Percentiles rank a stretch among this genome's conserved stretches.
These are phyloP conservation scores for Lottia scabra DNA, from an alignment of 2,888 invertebrate genomes.

Conservation along the genomic window DNA sequence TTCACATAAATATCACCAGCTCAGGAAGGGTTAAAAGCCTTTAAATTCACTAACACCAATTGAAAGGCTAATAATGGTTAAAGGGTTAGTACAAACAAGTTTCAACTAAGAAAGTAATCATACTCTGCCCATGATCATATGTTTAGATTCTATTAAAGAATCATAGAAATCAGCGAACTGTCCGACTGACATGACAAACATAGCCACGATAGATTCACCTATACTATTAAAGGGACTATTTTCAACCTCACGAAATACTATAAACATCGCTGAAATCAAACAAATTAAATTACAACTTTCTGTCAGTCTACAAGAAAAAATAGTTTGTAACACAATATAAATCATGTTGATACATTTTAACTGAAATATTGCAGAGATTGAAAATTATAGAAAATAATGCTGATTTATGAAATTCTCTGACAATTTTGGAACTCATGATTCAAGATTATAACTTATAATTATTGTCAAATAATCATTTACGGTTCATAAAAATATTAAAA, in stretches of 20 bases:
- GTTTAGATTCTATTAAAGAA: conserved; percentile 88
- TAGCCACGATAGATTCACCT: conserved; percentile 94
- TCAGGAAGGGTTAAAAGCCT: too few relatives aligned
- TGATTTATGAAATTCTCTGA: neutral
- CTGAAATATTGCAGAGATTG: too few relatives aligned
- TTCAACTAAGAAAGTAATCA: conserved; percentile 10
- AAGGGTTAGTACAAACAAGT: too few relatives aligned
- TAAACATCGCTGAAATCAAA: conserved; percentile 67
- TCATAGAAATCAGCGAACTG: conserved; percentile 96
- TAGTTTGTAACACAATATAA: too few relatives aligned
- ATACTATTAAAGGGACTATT: conserved; percentile 74
- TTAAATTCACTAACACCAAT: too few relatives aligned
- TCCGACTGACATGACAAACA: conserved; percentile 98
- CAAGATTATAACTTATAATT: too few relatives aligned
- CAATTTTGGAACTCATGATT: too few relatives aligned
- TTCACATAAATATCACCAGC: too few relatives aligned
- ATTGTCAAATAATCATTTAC: too few relatives aligned
- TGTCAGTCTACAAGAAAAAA: neutral
- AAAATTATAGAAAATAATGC: neutral
- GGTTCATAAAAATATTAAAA: too few relatives aligned
- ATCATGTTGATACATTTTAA: too few relatives aligned
- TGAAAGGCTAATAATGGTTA: too few relatives aligned
- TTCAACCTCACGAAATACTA: conserved; percentile 65
- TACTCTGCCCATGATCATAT: conserved; percentile 84
- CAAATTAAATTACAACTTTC: conserved; percentile 1